These are phyloP conservation scores for Bellardia bayeri DNA, from an alignment of 2,888 invertebrate species.

Conservation along the genomic window DNA sequence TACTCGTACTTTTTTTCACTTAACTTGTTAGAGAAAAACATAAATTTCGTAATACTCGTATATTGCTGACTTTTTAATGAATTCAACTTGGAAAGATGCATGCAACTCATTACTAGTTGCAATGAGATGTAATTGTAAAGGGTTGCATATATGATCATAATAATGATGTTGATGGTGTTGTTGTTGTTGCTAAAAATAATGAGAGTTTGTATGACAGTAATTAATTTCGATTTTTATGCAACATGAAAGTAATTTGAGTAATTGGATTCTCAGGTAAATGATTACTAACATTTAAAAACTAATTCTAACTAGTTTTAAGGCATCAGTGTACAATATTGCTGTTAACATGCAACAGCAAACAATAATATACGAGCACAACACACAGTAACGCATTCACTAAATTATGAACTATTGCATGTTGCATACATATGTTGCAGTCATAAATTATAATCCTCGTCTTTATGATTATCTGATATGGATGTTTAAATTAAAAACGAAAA, in stretches of 20 bases:
- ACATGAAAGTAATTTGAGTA: slow-evolving; percentile 15
- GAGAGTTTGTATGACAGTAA: slow-evolving; percentile 23
- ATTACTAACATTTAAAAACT: slow-evolving; percentile 25
- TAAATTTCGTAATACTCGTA: background rate
- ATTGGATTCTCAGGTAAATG: slow-evolving; percentile 43
- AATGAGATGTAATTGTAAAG: slow-evolving; percentile 43
- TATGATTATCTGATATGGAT: slow-evolving; percentile 40
- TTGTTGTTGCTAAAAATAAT: slow-evolving; percentile 5
- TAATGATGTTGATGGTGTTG: slow-evolving; percentile 10
- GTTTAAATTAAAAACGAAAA: background rate
- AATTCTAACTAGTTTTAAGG: slow-evolving; percentile 37
- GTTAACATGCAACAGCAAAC: slow-evolving; percentile 48
- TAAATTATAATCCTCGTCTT: slow-evolving; percentile 21
- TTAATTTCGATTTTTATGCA: slow-evolving; percentile 31
- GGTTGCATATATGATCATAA: slow-evolving; percentile 34
- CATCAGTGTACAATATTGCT: slow-evolving; percentile 20
- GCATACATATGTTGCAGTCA: slow-evolving; percentile 9
- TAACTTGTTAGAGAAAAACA: background rate
- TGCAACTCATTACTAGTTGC: slow-evolving; percentile 53
- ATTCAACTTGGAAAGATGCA: background rate
- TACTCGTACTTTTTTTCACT: too few relatives aligned
- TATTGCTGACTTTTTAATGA: background rate
- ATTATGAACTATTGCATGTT: slow-evolving; percentile 57
- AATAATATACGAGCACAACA: background rate
- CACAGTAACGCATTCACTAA: background rate